These are phyloP conservation scores for Phalacrocorax aristotelis DNA, from an alignment of 2,113 vertebrate genomes.

Conservation along the genomic window DNA sequence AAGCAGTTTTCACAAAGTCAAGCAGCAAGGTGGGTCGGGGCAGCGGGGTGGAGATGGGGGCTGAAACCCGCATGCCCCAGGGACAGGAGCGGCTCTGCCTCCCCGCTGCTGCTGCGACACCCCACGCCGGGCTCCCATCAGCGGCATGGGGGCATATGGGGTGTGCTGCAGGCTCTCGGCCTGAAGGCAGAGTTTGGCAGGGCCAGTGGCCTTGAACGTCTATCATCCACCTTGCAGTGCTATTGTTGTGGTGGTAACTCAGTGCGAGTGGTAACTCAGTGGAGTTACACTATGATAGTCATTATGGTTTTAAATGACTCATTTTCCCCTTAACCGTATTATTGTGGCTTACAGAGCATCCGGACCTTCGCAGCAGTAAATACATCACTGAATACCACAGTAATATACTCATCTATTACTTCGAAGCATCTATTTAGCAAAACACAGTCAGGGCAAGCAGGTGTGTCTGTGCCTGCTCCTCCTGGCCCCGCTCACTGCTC, in stretches of 20 bases:
- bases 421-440: not conserved
- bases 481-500: not conserved
- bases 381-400: not conserved
- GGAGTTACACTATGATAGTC: not conserved
- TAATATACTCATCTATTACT: not conserved
- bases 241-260: not conserved
- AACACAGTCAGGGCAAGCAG: accelerated
- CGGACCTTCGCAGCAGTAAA: conserved; percentile 1
- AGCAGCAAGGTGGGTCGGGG: accelerated
- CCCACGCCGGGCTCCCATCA: accelerated
- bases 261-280: not conserved
- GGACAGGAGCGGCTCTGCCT: not conserved
- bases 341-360: conserved; percentile 2
- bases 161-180: not conserved
- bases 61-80: accelerated
- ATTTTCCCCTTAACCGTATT: conserved; percentile 48
- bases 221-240: accelerated
- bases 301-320: conserved; percentile 7
- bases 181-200: not conserved
- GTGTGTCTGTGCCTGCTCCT: not conserved
- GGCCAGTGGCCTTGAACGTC: accelerated
- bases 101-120: accelerated
- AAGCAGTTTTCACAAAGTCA: accelerated
- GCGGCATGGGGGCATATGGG: too few species aligned
- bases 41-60: not conserved